Conservation (phyloP, 2,888 invertebrate genomes). For the Eristalinus sepulchralis region DNA sequence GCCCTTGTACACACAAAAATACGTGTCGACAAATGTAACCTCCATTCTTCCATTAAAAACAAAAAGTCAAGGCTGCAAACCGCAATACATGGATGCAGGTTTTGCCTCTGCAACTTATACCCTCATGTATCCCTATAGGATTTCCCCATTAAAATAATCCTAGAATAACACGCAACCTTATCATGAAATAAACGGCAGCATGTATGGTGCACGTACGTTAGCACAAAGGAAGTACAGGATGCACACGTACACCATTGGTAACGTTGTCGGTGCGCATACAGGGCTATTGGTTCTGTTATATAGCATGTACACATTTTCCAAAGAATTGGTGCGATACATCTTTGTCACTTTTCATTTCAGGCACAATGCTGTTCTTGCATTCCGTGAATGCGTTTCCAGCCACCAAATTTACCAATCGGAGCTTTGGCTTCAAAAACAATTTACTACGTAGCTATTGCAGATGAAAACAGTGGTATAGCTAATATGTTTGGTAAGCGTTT, state of each 20-base stretch:
- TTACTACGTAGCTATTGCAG: constrained; percentile 18
- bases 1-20: not conserved
- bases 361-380: not conserved
- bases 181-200: constrained; percentile 21
- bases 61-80: constrained; percentile 40
- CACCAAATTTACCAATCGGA: constrained; percentile 4
- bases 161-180: constrained; percentile 20
- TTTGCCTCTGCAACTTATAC: constrained; percentile 19
- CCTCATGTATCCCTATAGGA: not conserved
- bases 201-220: not conserved
- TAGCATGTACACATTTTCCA: not conserved
- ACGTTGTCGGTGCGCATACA: not conserved
- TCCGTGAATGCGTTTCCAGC: not conserved
- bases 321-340: constrained; percentile 28
- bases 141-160: constrained; percentile 47
- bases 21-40: not conserved
- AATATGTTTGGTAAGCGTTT: constrained; percentile 44
- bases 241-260: not conserved
- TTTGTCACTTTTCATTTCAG: not conserved
- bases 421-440: constrained; percentile 14
- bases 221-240: constrained; percentile 12
- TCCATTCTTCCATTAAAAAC: constrained; percentile 10
- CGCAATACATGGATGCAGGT: constrained; percentile 31
- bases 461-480: constrained; percentile 37
- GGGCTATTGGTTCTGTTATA: constrained; percentile 1